Base-by-base conservation (phyloP, 2,113 vertebrate species). In the Tapirus terrestris region DNA sequence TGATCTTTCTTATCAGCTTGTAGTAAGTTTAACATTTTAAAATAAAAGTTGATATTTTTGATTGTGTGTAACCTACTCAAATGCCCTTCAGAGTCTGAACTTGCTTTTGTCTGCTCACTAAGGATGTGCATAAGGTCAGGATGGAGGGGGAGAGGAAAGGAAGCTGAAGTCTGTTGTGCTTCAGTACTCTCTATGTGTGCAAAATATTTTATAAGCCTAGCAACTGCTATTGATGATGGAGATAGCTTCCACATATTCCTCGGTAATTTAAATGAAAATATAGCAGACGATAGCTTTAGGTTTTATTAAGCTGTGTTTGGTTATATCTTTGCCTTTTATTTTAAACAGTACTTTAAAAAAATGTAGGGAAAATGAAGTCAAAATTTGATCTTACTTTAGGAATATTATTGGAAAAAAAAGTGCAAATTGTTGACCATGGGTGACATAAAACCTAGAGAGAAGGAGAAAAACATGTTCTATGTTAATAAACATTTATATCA, bases 11-110 rank as follows among this genome's bases (percentile, higher is more conserved):
- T 96, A 65, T 93, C 67, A 97, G 75, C 81, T 58, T 75, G 7
- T 75, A 95, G 33, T 96, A 79, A 90, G 31, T 83, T 97, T 91
- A 98, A 77, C 33, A 95, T 94, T 96, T 97, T 70, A 76, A 97
- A 98, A 96, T 97, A 97, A 95, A 92, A 31, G 4, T 96, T 93
- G 76, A 45, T 81, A 27, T 94, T 97, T 97, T 97, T 98, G 36
- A 96, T 65, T 93, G 21, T 91, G 45, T 81, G 8, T 82, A 63
- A 89, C 90, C 65, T 87, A 72, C 58, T 92, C 21, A 73, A n/a
- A 29, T 68, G 29, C 2, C 45, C 61, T 91, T 93, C 39, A 11
- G 53, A 91, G 18, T 73, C 67, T 89, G 61, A 80, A 67, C 10
- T 76, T 80, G 8, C 51, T 82, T 94, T 89, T 75, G n/a, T 82